phyloP scores from a whole-genome alignment of 2,113 vertebrate genomes.

The Acrocephalus arundinaceus region DNA sequence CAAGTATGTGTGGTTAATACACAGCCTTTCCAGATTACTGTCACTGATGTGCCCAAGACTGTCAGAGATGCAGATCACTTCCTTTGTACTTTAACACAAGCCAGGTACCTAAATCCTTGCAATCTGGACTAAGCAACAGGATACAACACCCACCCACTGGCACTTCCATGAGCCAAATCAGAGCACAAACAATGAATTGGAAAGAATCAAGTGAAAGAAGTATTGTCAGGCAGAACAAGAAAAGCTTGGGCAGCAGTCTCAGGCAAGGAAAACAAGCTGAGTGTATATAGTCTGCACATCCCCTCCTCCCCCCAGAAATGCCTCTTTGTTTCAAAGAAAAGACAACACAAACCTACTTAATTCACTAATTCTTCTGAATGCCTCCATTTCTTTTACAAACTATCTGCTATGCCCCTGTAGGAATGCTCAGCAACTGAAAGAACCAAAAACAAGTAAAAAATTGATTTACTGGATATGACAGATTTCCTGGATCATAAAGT shows the following conservation, averaged over 20 bases:
- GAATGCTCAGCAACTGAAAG: constrained; percentile 6
- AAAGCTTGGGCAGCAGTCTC: constrained; percentile 37
- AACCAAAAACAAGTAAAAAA: not conserved
- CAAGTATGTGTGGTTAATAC: not conserved
- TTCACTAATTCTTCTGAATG: constrained; percentile 43
- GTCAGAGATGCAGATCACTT: not conserved
- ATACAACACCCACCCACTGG: not conserved
- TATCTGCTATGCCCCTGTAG: not conserved
- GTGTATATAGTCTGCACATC: not conserved
- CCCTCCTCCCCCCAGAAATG: constrained; percentile 11
- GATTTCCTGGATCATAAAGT: not conserved
- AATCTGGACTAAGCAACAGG: not conserved
- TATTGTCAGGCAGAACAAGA: constrained; percentile 41
- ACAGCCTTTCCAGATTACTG: not conserved
- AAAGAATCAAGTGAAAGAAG: constrained; percentile 39
- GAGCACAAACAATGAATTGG: constrained; percentile 25
- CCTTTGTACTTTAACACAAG: not conserved
- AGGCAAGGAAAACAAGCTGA: constrained; percentile 45
- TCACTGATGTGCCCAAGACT: not conserved
- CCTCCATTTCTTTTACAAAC: constrained; percentile 32
- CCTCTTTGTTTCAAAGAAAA: constrained; percentile 17
- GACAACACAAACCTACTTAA: constrained; percentile 27
- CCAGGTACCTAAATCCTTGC: not conserved
- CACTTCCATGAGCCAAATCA: constrained; percentile 15
- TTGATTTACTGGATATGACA: constrained; percentile 4